phyloP scores from a whole-genome alignment of 2,888 invertebrate species.

The Chromoteleia sp. region DNA sequence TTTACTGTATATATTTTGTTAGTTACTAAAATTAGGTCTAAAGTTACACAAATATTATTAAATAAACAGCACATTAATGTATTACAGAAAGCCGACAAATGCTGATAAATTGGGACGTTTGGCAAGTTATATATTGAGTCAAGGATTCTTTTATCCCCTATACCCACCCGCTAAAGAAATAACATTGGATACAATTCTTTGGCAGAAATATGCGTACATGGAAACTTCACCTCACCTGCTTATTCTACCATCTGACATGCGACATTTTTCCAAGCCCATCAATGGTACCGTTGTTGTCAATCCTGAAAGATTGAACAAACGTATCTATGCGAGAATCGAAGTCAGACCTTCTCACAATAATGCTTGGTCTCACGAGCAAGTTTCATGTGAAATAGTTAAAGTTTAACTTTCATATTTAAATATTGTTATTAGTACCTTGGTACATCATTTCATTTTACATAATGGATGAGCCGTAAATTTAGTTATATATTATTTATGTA shows the following conservation, averaged over 20 bases:
- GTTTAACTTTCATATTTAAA: slow-evolving; percentile 68
- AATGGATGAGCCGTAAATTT: too few species aligned
- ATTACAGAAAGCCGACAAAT: slow-evolving; percentile 83
- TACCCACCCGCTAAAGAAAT: slow-evolving; percentile 90
- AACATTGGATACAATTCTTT: slow-evolving; percentile 89
- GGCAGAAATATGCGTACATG: slow-evolving; percentile 90
- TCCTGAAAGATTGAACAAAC: slow-evolving; percentile 93
- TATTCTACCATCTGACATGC: slow-evolving; percentile 93
- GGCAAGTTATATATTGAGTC: slow-evolving; percentile 90
- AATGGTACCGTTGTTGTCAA: slow-evolving; percentile 93
- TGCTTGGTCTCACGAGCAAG: slow-evolving; percentile 74
- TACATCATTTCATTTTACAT: too few species aligned
- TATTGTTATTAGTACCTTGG: too few species aligned
- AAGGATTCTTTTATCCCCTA: slow-evolving; percentile 93
- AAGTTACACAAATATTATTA: too few species aligned
- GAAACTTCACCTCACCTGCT: slow-evolving; percentile 92
- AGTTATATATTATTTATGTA: too few species aligned
- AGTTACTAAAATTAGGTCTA: too few species aligned
- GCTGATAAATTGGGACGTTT: slow-evolving; percentile 91
- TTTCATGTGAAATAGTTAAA: slow-evolving; percentile 81
- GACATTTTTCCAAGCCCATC: slow-evolving; percentile 92
- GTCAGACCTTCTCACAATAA: slow-evolving; percentile 80
- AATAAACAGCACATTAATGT: slow-evolving; percentile 8
- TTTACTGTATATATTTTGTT: too few species aligned
- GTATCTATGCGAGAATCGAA: slow-evolving; percentile 90